Conservation (phyloP, 2,888 invertebrate genomes). For the Microlaimidae sp. region DNA sequence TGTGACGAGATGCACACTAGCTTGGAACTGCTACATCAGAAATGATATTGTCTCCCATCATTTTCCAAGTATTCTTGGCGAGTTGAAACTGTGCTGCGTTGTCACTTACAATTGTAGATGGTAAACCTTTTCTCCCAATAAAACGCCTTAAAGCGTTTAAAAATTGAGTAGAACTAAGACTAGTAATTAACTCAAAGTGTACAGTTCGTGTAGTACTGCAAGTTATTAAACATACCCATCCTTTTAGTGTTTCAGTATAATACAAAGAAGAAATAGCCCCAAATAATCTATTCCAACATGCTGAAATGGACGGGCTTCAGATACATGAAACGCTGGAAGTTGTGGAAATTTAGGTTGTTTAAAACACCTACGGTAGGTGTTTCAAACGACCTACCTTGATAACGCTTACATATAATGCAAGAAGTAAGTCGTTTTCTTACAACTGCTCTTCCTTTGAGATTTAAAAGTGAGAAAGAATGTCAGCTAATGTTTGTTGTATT, state of each 20-base stretch:
- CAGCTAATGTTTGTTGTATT: background rate
- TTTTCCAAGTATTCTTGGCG: constrained; percentile 8
- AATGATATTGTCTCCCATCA: background rate
- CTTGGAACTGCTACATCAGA: background rate
- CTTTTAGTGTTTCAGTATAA: constrained; percentile 18
- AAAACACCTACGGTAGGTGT: too few relatives aligned
- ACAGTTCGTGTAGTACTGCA: constrained; percentile 35
- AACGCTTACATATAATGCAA: background rate
- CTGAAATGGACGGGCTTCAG: too few relatives aligned
- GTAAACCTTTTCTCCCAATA: constrained; percentile 27
- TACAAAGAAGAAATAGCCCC: constrained; percentile 29
- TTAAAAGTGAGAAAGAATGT: background rate
- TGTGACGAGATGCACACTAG: background rate
- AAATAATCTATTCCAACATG: constrained; percentile 33
- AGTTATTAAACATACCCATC: constrained; percentile 32
- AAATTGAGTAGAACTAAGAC: constrained; percentile 26
- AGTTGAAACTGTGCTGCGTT: constrained; percentile 37
- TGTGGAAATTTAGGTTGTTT: too few relatives aligned
- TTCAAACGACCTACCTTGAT: background rate
- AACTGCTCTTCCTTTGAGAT: background rate
- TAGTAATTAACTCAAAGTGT: constrained; percentile 29
- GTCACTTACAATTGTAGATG: constrained; percentile 23
- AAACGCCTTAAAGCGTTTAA: constrained; percentile 29
- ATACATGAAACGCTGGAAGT: too few relatives aligned
- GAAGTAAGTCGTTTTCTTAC: background rate